A percentile compares a stretch with the other conserved stretches of the same genome.
These are phyloP conservation scores for Busseola fusca DNA, from an alignment of 2,888 invertebrate genomes.

Conservation along the genomic window DNA sequence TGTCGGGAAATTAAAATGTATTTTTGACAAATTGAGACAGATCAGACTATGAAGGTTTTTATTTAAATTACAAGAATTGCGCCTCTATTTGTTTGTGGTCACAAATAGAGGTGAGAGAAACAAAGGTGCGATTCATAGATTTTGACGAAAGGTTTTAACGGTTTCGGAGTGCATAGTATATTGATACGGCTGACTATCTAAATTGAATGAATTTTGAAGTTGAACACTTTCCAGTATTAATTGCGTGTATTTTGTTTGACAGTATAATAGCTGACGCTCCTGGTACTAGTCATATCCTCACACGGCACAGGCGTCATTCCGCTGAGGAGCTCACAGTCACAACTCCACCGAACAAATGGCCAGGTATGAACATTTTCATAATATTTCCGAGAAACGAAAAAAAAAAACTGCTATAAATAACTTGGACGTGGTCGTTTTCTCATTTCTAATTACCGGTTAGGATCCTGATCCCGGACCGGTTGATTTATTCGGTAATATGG, in stretches of 20 bases:
- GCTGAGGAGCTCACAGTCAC: slow-evolving; percentile 93
- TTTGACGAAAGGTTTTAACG: background rate
- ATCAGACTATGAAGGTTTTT: too few species aligned
- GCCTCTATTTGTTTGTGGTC: background rate
- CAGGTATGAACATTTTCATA: slow-evolving; percentile 80
- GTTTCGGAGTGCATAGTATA: background rate
- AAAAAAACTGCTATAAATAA: background rate
- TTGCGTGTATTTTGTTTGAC: slow-evolving; percentile 40
- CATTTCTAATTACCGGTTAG: background rate
- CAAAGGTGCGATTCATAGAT: background rate
- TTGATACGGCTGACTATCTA: background rate
- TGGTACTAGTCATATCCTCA: slow-evolving; percentile 91
- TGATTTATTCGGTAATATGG: background rate
- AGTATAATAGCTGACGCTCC: slow-evolving; percentile 86
- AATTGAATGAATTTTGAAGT: background rate
- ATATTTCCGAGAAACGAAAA: background rate
- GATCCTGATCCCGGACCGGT: background rate
- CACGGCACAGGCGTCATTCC: slow-evolving; percentile 92
- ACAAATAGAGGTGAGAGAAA: background rate
- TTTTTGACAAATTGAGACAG: too few species aligned
- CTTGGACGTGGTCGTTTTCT: background rate
- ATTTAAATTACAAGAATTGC: too few species aligned
- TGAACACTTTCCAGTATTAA: background rate
- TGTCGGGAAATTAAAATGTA: too few species aligned
- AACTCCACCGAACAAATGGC: slow-evolving; percentile 97